Evolutionary conservation across 2,113 vertebrate genomes (phyloP), one percentile per base, ranked within the genome.

Genomic region (Vidua chalybeata): DNA sequence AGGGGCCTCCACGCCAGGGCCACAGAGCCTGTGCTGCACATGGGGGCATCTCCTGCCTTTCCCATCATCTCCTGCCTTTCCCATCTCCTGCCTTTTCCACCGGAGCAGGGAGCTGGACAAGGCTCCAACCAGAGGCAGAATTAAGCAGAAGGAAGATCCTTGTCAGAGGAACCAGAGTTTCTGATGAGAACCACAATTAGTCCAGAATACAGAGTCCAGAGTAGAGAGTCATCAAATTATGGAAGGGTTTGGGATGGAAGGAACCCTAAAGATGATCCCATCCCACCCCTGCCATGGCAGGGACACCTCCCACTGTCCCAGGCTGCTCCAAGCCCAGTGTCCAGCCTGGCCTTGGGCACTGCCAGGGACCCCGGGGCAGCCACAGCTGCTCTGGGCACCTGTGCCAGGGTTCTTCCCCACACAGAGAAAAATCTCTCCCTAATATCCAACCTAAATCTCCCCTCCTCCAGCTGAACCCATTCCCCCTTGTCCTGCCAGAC

Each of bases 1-100:
- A 54, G 27, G 39, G 67, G 7, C 54, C 7, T 35, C 30, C 23
- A 15, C 7, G 4, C 6, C 64, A 52, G 62, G 39, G 7, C 59
- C 31, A 2, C 0, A 28, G 54, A 43, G 31, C 10, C 30, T 5
- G 6, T 2, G 46, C 2, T 10, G 31, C 10, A 4, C 54, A 7
- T 1, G 21, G 51, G 5, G 46, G 2, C 43, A 22, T 5, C 63
- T 55, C 59, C 26, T 39, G 37, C 7, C 12, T 20, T 9, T 22
- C 1, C 28, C 15, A 21, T 7, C 24, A 30, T 9, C 33, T n/a
- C 31, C 43, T 22, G 13, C 7, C 16, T 6, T 24, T 10, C 8
- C 35, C 45, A 27, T 18, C 23, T 9, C n/a, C 67, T 31, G 35
- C 12, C 28, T 35, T 37, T 67, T 19, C 52, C 51, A 11, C 7